These are phyloP conservation scores for Chrysotoxum bicinctum DNA, from an alignment of 2,888 invertebrate genomes.

Conservation along the genomic window DNA sequence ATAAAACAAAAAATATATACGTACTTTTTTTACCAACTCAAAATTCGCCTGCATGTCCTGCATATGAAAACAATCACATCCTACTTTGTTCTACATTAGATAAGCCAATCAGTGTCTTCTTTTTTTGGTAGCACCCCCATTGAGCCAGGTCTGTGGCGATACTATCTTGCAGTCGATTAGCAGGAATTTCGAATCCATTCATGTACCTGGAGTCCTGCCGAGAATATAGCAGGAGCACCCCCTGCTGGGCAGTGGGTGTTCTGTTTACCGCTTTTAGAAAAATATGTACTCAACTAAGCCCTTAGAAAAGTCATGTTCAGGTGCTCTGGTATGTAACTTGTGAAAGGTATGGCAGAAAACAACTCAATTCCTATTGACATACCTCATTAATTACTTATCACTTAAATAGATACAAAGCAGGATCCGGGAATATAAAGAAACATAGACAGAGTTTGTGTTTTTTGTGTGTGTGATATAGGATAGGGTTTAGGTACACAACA, in stretches of 20 bases:
- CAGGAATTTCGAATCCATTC: constrained; percentile 44
- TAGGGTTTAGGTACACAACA: not conserved
- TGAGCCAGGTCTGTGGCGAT: constrained; percentile 51
- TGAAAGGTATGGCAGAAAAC: constrained; percentile 36
- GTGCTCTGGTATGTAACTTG: constrained; percentile 20
- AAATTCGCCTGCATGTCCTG: constrained; percentile 28
- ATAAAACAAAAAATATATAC: not conserved
- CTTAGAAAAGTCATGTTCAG: constrained; percentile 17
- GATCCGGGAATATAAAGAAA: constrained; percentile 22
- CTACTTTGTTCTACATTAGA: constrained; percentile 66
- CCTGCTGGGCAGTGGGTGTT: constrained; percentile 69
- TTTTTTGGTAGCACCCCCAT: constrained; percentile 57
- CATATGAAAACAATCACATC: constrained; percentile 53
- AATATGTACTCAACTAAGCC: constrained; percentile 32
- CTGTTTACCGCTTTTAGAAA: constrained; percentile 72
- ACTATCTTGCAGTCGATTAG: constrained; percentile 64
- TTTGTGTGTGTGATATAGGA: not conserved
- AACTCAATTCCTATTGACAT: constrained; percentile 69
- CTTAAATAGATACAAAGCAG: constrained; percentile 68
- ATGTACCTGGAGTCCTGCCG: constrained; percentile 45
- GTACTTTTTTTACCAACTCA: not conserved
- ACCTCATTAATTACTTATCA: constrained; percentile 69
- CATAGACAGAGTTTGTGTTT: constrained; percentile 14
- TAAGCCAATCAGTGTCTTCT: constrained; percentile 57
- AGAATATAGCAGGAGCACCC: constrained; percentile 60